These are phyloP conservation scores for Entelurus aequoreus DNA, from an alignment of 2,113 vertebrate genomes.

Conservation along the genomic window DNA sequence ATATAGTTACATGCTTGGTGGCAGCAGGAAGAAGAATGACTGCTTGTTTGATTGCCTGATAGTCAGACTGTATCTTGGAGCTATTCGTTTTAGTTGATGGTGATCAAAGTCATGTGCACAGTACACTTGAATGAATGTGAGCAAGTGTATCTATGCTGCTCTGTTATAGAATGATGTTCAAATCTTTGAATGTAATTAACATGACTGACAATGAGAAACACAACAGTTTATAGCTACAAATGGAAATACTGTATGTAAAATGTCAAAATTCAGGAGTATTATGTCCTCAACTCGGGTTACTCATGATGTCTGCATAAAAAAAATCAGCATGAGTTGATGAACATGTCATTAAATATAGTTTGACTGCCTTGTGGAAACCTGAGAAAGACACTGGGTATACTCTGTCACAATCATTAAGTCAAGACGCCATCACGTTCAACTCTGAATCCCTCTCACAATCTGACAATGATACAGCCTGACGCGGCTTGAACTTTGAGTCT, in stretches of 20 bases:
- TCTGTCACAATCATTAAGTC: conserved; percentile 69
- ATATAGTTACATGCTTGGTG: conserved; percentile 74
- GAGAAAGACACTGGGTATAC: conserved; percentile 61
- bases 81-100: conserved; percentile 58
- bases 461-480: conserved; percentile 65
- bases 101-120: conserved; percentile 34
- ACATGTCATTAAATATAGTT: conserved; percentile 51
- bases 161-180: background rate
- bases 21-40: conserved; percentile 69
- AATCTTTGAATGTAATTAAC: background rate
- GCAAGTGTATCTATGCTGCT: conserved; percentile 11
- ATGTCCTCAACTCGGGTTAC: conserved; percentile 16
- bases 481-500: conserved; percentile 61
- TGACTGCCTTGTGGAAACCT: conserved; percentile 53
- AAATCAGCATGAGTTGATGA: conserved; percentile 20
- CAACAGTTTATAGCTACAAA: background rate
- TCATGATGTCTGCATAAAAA: background rate
- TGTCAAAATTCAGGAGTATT: background rate
- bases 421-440: conserved; percentile 56
- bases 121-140: conserved; percentile 1
- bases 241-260: background rate
- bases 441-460: conserved; percentile 51
- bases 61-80: conserved; percentile 58
- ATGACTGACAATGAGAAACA: background rate
- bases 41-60: conserved; percentile 71